phyloP scores from a whole-genome alignment of 2,797 vertebrate species.

The Tolypeutes matacus region DNA sequence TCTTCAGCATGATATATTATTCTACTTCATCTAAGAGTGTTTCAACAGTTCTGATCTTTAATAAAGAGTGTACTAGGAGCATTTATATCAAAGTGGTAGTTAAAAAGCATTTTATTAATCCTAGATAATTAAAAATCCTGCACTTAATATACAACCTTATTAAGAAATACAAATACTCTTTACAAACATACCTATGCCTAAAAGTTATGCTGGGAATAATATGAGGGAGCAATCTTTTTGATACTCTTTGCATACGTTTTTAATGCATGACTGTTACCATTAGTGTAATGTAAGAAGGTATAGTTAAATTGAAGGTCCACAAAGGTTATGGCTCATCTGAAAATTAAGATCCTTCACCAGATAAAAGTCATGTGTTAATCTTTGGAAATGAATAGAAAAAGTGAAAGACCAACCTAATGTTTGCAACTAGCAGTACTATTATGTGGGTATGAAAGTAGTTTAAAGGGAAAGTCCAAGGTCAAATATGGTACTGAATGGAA shows the following conservation, averaged over 20 bases:
- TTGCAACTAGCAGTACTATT: too few relatives aligned
- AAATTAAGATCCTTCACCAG: background rate
- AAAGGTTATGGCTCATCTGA: background rate
- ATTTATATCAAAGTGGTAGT: slow-evolving; percentile 40
- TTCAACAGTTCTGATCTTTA: slow-evolving; percentile 49
- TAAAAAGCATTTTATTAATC: slow-evolving; percentile 52
- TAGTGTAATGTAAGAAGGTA: background rate
- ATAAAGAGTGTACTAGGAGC: background rate
- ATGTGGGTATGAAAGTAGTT: too few relatives aligned
- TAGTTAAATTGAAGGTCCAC: background rate
- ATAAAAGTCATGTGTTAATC: too few relatives aligned
- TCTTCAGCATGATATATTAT: slow-evolving; percentile 38
- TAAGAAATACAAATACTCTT: slow-evolving; percentile 41
- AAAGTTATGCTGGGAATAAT: background rate
- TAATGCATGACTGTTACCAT: background rate
- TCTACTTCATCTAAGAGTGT: slow-evolving; percentile 6
- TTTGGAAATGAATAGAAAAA: too few relatives aligned
- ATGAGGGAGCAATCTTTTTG: slow-evolving; percentile 5
- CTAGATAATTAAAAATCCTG: background rate
- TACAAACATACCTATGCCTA: background rate
- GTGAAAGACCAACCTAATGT: too few relatives aligned
- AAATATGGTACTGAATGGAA: too few relatives aligned
- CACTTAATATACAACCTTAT: slow-evolving; percentile 28
- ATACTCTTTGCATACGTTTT: slow-evolving; percentile 1
- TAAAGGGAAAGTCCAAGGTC: too few relatives aligned